These are phyloP conservation scores for Semotilus atromaculatus DNA, from an alignment of 2,797 vertebrate genomes.

Conservation along the genomic window DNA sequence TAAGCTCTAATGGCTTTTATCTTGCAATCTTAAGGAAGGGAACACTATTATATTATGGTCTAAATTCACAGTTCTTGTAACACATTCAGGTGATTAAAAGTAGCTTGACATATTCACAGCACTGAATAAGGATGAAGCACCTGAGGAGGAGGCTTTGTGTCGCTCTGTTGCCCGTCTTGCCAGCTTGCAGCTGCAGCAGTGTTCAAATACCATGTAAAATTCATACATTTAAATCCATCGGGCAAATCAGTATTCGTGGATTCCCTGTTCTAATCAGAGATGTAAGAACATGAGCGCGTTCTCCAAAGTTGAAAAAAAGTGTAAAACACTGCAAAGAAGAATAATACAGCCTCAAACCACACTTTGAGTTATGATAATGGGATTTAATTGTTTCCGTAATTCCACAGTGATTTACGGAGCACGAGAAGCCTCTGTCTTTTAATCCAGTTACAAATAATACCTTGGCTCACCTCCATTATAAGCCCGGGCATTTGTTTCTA, in stretches of 20 bases:
- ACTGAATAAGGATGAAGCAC: conserved; percentile 32
- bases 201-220: conserved; percentile 22
- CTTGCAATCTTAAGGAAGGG: not conserved
- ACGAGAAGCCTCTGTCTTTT: conserved; percentile 39
- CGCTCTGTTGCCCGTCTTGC: conserved; percentile 21
- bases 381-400: not conserved
- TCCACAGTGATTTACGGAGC: not conserved
- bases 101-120: conserved; percentile 27
- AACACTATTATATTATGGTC: not conserved
- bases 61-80: not conserved
- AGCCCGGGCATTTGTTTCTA: conserved; percentile 52
- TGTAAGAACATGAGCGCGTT: conserved; percentile 3
- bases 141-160: conserved; percentile 47
- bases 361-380: conserved; percentile 11
- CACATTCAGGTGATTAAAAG: conserved; percentile 9
- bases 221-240: conserved; percentile 27
- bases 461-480: conserved; percentile 50
- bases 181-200: conserved; percentile 8
- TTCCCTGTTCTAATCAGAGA: conserved; percentile 34
- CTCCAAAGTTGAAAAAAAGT: not conserved
- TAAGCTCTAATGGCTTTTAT: not conserved
- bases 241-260: conserved; percentile 9
- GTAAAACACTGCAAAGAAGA: not conserved
- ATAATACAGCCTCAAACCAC: not conserved
- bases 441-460: conserved; percentile 45